Percentiles rank a stretch among this genome's conserved stretches.
Conservation (phyloP, 2,888 invertebrate species). For the Clepsis dumicolana region DNA sequence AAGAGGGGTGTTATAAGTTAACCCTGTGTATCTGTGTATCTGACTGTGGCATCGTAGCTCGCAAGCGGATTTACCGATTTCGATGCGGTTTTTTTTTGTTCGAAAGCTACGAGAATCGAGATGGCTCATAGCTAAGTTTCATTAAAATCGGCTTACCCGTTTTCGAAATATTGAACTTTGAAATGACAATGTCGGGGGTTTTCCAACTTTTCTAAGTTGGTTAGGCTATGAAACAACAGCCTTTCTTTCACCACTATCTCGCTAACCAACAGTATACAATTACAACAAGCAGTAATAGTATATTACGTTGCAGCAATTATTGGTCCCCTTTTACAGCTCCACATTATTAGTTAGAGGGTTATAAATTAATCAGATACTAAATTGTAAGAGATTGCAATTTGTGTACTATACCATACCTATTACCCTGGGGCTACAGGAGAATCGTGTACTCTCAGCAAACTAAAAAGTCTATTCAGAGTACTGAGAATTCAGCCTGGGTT, state of each 20-base stretch:
- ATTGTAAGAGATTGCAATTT: slow-evolving; percentile 50
- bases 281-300: slow-evolving; percentile 32
- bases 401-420: slow-evolving; percentile 39
- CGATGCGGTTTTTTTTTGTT: too few relatives aligned
- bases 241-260: background rate
- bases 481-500: slow-evolving; percentile 19
- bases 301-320: slow-evolving; percentile 20
- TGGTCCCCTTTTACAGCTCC: slow-evolving; percentile 39
- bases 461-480: slow-evolving; percentile 47
- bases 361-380: slow-evolving; percentile 57
- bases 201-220: too few relatives aligned
- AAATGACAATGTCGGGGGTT: too few relatives aligned
- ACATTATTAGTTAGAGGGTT: slow-evolving; percentile 52
- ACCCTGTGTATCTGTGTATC: too few relatives aligned
- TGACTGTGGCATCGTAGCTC: too few relatives aligned
- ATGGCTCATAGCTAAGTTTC: too few relatives aligned
- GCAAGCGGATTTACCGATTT: too few relatives aligned
- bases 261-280: slow-evolving; percentile 25
- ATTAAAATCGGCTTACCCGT: too few relatives aligned
- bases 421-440: slow-evolving; percentile 47
- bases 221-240: background rate
- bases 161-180: too few relatives aligned
- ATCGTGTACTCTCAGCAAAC: slow-evolving; percentile 47
- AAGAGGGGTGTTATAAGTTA: too few relatives aligned
- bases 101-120: too few relatives aligned